Evolutionary conservation across 2,797 vertebrate species (phyloP), one percentile per base, ranked within the genome.

Genomic region (Neostethus bicornis): DNA sequence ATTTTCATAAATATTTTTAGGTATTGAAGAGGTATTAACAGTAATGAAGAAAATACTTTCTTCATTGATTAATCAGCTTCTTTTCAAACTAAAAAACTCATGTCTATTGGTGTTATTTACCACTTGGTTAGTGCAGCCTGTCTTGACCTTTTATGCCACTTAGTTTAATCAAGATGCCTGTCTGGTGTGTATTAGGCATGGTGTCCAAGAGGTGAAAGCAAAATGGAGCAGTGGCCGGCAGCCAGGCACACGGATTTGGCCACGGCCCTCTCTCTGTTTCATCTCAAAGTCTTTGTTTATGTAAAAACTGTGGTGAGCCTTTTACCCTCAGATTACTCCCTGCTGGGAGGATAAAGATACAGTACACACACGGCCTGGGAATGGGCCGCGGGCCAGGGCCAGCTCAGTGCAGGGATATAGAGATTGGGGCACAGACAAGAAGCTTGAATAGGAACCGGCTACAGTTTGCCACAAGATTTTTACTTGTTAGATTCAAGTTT

Each of bases 231-330:
- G 75, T 80, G 79, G 81, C 78, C 64, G 17, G 49, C 56, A 69
- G 83, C 79, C 81, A 75, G 78, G 65, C 72, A 45, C 78, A 24
- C 57, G 77, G 85, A 89, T 88, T 87, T 85, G 78, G 70, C 69
- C 49, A 0, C 47, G 61, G 61, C 46, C 46, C 61, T 66, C 68
- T 66, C 76, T 70, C 72, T 64, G 73, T 84, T 84, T 87, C 77
- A 85, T 87, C 83, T 75, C 81, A 87, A 89, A 91, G 84, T 85
- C 86, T 91, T 90, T 91, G 87, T 91, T 91, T 86, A 83, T 86
- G 85, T 86, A 82, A 85, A 88, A 90, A 90, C 86, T 87, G 76
- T 80, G 58, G 85, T 81, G 86, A 87, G 84, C 82, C 77, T 82
- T 89, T 87, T 80, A 86, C 73, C 80, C 81, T 63, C 67, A 87